Evolutionary conservation across 2,797 vertebrate species (phyloP).

Genomic region (Cynopterus sphinx): DNA sequence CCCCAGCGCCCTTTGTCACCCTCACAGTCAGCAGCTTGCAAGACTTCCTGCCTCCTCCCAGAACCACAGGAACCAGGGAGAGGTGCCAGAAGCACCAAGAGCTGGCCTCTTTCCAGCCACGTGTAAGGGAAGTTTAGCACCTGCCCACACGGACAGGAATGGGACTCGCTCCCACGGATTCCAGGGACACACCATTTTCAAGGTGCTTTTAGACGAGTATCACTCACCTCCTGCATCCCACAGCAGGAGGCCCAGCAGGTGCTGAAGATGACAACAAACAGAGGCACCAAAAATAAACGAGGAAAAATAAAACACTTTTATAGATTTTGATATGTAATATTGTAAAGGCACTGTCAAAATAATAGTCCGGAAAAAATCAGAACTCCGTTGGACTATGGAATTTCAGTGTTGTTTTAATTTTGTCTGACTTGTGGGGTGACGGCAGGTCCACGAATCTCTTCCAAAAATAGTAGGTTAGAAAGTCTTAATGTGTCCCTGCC

Average conservation of each 20-base stretch:
- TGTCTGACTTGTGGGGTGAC: not conserved
- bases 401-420: not conserved
- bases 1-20: not conserved
- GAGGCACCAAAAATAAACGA: not conserved
- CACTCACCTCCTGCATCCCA: not conserved
- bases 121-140: not conserved
- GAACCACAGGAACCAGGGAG: not conserved
- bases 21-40: not conserved
- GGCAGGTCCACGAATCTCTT: not conserved
- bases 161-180: not conserved
- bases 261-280: not conserved
- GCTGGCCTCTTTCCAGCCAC: conserved; percentile 13
- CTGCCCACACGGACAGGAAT: not conserved
- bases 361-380: not conserved
- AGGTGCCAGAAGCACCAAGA: not conserved
- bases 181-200: not conserved
- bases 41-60: conserved; percentile 37
- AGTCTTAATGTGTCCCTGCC: not conserved
- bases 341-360: not conserved
- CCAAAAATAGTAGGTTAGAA: not conserved
- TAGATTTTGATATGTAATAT: not conserved
- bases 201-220: not conserved
- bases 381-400: not conserved
- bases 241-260: not conserved
- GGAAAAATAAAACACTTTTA: not conserved